These are phyloP conservation scores for Clostera curtula DNA, from an alignment of 2,888 invertebrate genomes.

Conservation along the genomic window DNA sequence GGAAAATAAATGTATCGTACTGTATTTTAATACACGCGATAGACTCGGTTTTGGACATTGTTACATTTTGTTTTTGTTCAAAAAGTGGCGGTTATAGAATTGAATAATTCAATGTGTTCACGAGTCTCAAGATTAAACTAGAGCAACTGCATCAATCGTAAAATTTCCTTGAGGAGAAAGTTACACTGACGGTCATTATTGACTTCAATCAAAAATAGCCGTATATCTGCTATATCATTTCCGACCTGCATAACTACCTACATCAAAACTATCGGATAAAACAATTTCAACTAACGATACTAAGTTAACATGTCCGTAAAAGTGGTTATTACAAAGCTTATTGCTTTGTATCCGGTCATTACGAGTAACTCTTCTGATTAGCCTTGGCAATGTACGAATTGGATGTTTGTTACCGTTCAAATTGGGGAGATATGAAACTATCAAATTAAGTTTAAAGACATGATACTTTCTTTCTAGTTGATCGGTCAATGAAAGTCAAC, in stretches of 20 bases:
- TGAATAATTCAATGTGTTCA: no score
- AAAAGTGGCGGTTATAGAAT: no score
- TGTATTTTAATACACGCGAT: no score
- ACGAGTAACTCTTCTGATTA: neutral
- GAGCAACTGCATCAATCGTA: no score
- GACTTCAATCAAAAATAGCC: constrained; percentile 6
- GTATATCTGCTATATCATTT: constrained; percentile 15
- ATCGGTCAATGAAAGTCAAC: constrained; percentile 1
- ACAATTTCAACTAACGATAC: neutral
- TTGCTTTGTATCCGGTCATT: constrained; percentile 2
- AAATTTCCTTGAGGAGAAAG: constrained; percentile 18
- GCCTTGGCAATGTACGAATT: constrained; percentile 3
- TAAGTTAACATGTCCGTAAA: neutral
- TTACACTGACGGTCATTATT: constrained; percentile 3
- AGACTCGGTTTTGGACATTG: no score
- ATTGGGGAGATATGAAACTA: neutral
- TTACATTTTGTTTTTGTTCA: no score
- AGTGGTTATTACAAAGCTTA: neutral
- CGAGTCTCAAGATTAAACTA: no score
- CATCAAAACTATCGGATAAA: no score
- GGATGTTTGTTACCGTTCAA: neutral
- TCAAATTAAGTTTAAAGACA: neutral
- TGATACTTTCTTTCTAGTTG: neutral
- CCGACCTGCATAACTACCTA: constrained; percentile 8
- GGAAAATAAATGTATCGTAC: no score